phyloP scores from a whole-genome alignment of 1,140 invertebrate genomes.

The Drosophila ironensis region DNA sequence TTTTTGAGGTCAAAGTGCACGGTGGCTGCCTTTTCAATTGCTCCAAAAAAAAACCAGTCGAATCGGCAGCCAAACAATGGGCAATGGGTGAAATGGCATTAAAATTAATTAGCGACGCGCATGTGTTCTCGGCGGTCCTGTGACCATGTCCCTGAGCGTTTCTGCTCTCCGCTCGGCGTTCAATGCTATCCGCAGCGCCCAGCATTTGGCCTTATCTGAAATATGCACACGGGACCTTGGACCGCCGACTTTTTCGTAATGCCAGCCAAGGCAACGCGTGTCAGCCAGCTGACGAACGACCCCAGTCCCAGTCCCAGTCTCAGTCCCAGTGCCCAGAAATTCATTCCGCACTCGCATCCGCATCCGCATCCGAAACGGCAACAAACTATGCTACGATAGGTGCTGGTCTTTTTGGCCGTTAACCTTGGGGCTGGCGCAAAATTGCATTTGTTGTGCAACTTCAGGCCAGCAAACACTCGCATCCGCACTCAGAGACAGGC shows the following conservation, averaged over 20 bases:
- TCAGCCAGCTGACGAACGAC: conserved; percentile 45
- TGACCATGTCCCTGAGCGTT: conserved; percentile 68
- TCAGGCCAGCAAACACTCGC: conserved; percentile 11
- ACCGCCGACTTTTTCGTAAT: conserved; percentile 61
- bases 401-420: no score
- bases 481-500: background rate
- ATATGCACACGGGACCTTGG: conserved; percentile 74
- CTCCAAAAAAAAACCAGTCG: conserved; percentile 10
- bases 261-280: conserved; percentile 57
- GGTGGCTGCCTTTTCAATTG: conserved; percentile 38
- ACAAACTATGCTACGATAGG: conserved; percentile 49
- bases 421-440: conserved; percentile 51
- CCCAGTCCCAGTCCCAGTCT: no score
- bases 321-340: conserved; percentile 20
- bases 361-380: conserved; percentile 18
- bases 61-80: conserved; percentile 29
- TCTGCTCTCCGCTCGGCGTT: conserved; percentile 21
- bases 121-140: conserved; percentile 33
- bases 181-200: conserved; percentile 50
- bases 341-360: conserved; percentile 11
- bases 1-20: conserved; percentile 74
- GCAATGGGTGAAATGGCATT: conserved; percentile 55
- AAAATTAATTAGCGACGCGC: conserved; percentile 71
- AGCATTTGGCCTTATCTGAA: conserved; percentile 79
- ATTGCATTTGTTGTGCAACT: conserved; percentile 59